Conservation (phyloP, 2,797 vertebrate genomes). For the Cuniculus paca region DNA sequence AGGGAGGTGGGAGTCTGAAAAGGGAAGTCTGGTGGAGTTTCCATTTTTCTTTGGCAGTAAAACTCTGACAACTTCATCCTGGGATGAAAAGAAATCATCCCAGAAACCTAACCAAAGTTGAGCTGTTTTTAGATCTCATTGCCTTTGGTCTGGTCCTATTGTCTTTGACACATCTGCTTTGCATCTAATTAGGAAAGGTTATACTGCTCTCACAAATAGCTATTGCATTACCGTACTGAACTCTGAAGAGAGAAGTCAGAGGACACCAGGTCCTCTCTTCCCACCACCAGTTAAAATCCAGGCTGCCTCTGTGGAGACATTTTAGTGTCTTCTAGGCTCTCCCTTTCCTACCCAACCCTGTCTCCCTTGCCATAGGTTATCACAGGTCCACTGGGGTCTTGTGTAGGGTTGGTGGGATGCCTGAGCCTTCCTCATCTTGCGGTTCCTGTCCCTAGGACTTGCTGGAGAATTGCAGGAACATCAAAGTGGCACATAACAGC, state of each 20-base stretch:
- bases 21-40: not conserved
- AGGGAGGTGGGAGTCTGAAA: not conserved
- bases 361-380: not conserved
- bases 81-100: not conserved
- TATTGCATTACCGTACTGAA: not conserved
- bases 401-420: not conserved
- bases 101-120: not conserved
- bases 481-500: not conserved
- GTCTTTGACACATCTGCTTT: slow-evolving; percentile 14
- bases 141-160: slow-evolving; percentile 11
- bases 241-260: not conserved
- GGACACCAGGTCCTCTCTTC: not conserved
- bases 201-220: not conserved
- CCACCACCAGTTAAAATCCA: not conserved
- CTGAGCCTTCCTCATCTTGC: not conserved
- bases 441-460: not conserved
- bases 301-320: not conserved
- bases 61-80: not conserved
- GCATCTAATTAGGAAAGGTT: slow-evolving; percentile 27
- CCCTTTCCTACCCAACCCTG: not conserved
- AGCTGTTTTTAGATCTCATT: not conserved
- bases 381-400: not conserved
- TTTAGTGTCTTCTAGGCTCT: not conserved
- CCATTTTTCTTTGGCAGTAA: not conserved
- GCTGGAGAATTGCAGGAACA: not conserved